Base-by-base conservation (phyloP, 2,797 vertebrate species). In the Labroides dimidiatus region DNA sequence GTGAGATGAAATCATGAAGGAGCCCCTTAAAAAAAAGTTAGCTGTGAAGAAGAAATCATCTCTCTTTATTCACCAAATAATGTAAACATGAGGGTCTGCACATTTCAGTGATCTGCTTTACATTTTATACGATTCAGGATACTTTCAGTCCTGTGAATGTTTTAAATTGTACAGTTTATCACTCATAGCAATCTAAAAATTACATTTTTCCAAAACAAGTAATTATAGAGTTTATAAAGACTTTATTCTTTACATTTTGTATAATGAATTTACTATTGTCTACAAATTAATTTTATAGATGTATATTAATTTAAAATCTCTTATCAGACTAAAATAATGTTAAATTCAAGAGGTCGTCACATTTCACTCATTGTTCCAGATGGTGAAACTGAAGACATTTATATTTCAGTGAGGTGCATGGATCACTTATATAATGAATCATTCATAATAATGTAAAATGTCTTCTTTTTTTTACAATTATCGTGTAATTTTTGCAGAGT, bases 241-340 rank as follows among this genome's bases (percentile, higher is more conserved):
- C 30, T 20, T 10, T 27, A 11, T 0, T 0, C 16, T 43, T 17
- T 60, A 0, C 17, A 4, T 42, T 72, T 49, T 70, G 7, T 63
- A 55, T 42, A 21, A 27, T 62, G 2, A 30, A 33, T 74, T 21
- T 55, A 19, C 53, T 68, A 48, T 69, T 62, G 59, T 2, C 74
- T 73, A 69, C 78, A 82, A 84, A 36, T 9, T 5, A 33, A 33
- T n/a, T n/a, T n/a, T n/a, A n/a, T n/a, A n/a, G n/a, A n/a, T n/a
- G n/a, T 33, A 33, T 33, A 8, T 33, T 27, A 6, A 27, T 27
- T 27, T 27, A 27, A 27, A 27, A 27, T 3, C 24, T 27, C 24
- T 27, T 27, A 33, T 33, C 30, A 33, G 30, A 33, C 30, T 33
- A 8, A 27, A 17, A 65, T 44, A 5, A 44, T 52, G 19, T 42